Evolutionary conservation across 2,113 vertebrate species (phyloP), one percentile per base, ranked within the genome.

Genomic region (Thymallus thymallus): DNA sequence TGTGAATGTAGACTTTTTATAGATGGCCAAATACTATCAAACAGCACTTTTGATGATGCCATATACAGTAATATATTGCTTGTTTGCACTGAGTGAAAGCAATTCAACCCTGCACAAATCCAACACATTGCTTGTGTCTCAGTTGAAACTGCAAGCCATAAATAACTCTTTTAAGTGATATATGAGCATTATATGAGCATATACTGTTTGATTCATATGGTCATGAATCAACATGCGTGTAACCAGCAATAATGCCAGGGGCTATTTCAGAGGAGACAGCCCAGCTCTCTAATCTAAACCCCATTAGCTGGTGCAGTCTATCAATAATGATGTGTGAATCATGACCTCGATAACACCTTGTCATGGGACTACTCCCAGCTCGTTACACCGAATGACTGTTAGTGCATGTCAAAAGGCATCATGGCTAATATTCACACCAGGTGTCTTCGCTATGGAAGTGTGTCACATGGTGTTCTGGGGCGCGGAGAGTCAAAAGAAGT

Each of bases 371-470:
- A 23, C 16, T 69, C 41, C 48, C n/a, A 20, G 41, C 55, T 23
- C 16, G 48, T 41, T 35, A 51, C 24, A 23, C 29, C 3, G 20
- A 35, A 10, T 23, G 48, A 64, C 22, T 63, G 76, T 45, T 60
- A 26, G 56, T 18, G 14, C 56, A 51, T 18, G 48, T 51, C 48
- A 51, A 16, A 51, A 14, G 56, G 56, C 6, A 7, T 60, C 56
- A 22, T 60, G 56, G 29, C 26, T 62, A 65, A 76, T 12, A 72
- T 73, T 79, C 29, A 72, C 61, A 5, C n/a, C n/a, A 63, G 26
- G 35, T 41, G 67, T 64, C 62, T 64, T 5, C 62, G 26, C 26
- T 29, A 26, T 20, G 30, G 24, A 32, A 35, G 18, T 18, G 12
- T 64, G 64, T 66, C 64, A 20, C 29, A 20, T 66, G 66, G 41